phyloP scores from a whole-genome alignment of 2,113 vertebrate species.

The Porphyrio hochstetteri region DNA sequence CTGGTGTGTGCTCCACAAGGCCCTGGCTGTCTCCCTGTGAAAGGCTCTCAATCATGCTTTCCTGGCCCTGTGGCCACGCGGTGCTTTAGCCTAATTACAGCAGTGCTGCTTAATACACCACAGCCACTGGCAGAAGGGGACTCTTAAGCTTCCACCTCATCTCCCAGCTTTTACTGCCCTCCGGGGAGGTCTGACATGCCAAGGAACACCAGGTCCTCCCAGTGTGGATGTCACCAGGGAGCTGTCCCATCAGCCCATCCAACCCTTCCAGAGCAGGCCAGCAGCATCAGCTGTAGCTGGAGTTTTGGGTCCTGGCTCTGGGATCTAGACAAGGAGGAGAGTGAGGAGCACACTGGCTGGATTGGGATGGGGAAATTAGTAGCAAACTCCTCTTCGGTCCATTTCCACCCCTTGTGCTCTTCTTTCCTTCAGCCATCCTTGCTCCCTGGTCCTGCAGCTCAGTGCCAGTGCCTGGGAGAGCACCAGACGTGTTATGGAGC shows the following conservation, averaged over 20 bases:
- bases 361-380: background rate
- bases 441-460: background rate
- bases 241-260: background rate
- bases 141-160: fast-evolving
- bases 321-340: fast-evolving
- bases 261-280: background rate
- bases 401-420: background rate
- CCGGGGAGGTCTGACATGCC: background rate
- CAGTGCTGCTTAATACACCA: background rate
- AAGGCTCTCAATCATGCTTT: background rate
- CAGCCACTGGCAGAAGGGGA: background rate
- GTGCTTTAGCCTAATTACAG: conserved; percentile 14
- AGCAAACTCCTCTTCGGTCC: background rate
- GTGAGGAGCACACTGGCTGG: fast-evolving
- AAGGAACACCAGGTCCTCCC: background rate
- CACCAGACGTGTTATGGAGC: background rate
- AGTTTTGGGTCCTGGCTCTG: background rate
- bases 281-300: background rate
- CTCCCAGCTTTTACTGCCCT: fast-evolving
- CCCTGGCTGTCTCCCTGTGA: background rate
- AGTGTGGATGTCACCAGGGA: background rate
- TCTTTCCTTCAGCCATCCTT: background rate
- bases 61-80: background rate
- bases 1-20: conserved; percentile 8
- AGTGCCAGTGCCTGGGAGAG: fast-evolving